Percentiles rank a stretch among this genome's conserved stretches.
Conservation (phyloP, 2,888 invertebrate genomes). For the Anthophora plumipes region DNA sequence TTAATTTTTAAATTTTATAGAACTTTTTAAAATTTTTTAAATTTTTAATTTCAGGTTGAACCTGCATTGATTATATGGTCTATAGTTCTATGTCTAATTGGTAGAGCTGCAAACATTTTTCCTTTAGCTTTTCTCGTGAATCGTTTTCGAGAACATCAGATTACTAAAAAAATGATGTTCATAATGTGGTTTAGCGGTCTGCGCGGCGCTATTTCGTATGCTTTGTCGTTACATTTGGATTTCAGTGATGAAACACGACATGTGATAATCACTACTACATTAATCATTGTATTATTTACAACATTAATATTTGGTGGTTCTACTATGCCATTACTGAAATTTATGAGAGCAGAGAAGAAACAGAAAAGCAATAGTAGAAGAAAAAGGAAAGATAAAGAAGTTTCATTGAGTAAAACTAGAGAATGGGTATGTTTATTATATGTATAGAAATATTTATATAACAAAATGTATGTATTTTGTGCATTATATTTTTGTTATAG, state of each 20-base stretch:
- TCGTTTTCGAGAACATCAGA: conserved; percentile 98
- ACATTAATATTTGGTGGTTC: conserved; percentile 98
- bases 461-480: background rate
- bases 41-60: conserved; percentile 85
- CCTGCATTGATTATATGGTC: conserved; percentile 97
- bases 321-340: conserved; percentile 98
- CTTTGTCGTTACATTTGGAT: conserved; percentile 97
- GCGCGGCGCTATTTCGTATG: conserved; percentile 99
- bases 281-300: conserved; percentile 98
- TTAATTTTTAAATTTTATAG: background rate
- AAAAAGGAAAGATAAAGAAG: conserved; percentile 90
- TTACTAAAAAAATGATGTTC: conserved; percentile 99
- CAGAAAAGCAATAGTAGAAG: conserved; percentile 86
- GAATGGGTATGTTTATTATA: conserved; percentile 90
- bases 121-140: conserved; percentile 97
- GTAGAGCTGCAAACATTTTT: conserved; percentile 98
- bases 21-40: no score
- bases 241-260: conserved; percentile 97
- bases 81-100: conserved; percentile 95
- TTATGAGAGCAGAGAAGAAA: conserved; percentile 90
- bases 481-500: conserved; percentile 76
- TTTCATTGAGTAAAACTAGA: conserved; percentile 98
- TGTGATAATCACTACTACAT: conserved; percentile 98
- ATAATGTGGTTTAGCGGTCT: conserved; percentile 99
- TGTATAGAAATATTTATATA: background rate